Evolutionary conservation across 1,140 invertebrate species (phyloP), one percentile per base, ranked within the genome.

Genomic region (Vanessa atalanta): DNA sequence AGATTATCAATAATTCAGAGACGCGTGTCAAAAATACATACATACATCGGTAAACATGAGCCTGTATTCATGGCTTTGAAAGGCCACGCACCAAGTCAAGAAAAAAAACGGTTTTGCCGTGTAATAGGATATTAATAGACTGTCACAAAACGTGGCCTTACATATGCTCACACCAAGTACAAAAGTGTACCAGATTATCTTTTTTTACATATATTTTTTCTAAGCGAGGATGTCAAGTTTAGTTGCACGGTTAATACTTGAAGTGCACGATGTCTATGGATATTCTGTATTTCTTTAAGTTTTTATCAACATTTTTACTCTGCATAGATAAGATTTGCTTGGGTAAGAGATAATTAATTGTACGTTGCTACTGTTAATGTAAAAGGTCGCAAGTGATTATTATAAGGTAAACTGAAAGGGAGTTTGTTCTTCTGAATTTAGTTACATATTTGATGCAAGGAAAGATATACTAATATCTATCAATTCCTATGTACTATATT

Each of bases 111-210:
- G 60, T 66, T 74, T 74, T 65, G 66, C 48, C 48, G 69, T 69
- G 20, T 74, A 69, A 74, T 74, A 60, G 61, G 60, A 74, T 74
- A 69, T 74, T 68, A 74, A 74, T 74, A 68, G 72, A 73, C 72
- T 68, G 67, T 66, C 50, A 53, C 50, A n/a, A 47, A 31, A 60
- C 61, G 48, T 64, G 60, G 69, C 69, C 60, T 64, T 51, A 70
- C 55, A 16, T 55, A 61, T 61, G 67, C 60, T 61, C 2, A 15
- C 15, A 57, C 1, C 8, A 23, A 9, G 53, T 23, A 31, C 14
- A 26, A 26, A 69, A 60, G 47, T 20, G 67, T 47, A 43, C 47
- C 37, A 43, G 37, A 20, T 50, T 50, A 43, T 23, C 50, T 55
- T n/a, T 67, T 51, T 67, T 67, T 14, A 53, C 23, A 50, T 31